phyloP scores from a whole-genome alignment of 2,888 invertebrate species.

The Atherix ibis region DNA sequence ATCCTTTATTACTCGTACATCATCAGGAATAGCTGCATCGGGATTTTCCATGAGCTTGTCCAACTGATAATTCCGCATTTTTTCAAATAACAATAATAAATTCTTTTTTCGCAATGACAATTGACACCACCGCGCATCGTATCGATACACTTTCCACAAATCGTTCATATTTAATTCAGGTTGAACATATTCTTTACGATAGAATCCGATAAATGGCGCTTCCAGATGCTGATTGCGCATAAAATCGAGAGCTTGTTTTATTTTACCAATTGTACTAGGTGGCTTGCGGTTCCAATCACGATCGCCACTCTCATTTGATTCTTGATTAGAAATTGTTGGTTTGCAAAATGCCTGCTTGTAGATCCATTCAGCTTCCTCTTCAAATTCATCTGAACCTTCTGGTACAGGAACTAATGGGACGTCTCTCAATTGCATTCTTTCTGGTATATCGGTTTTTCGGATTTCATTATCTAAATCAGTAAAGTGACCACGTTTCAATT shows the following conservation, averaged over 20 bases:
- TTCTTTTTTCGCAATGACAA: conserved; percentile 71
- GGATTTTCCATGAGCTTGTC: conserved; percentile 67
- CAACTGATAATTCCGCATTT: conserved; percentile 82
- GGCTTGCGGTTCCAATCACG: conserved; percentile 46
- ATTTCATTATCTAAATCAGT: conserved; percentile 87
- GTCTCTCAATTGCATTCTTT: conserved; percentile 80
- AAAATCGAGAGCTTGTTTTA: conserved; percentile 85
- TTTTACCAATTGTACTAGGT: conserved; percentile 64
- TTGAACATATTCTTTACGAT: conserved; percentile 93
- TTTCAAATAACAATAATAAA: conserved; percentile 64
- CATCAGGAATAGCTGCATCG: conserved; percentile 71
- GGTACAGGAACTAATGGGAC: conserved; percentile 71
- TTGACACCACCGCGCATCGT: conserved; percentile 91
- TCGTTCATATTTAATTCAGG: conserved; percentile 90
- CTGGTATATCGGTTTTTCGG: conserved; percentile 75
- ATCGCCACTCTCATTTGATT: conserved; percentile 26
- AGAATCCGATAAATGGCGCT: conserved; percentile 97
- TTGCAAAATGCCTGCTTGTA: conserved; percentile 85
- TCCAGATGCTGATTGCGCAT: conserved; percentile 91
- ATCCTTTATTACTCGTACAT: conserved; percentile 65
- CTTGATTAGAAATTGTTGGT: conserved; percentile 63
- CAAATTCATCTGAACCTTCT: conserved; percentile 73
- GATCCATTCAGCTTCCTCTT: conserved; percentile 96
- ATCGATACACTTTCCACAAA: conserved; percentile 95
- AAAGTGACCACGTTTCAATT: conserved; percentile 89